Percentiles rank a stretch among this genome's conserved stretches.
Conservation (phyloP, 92 coral and sea anemone genomes). For the Paramuricea clavata region DNA sequence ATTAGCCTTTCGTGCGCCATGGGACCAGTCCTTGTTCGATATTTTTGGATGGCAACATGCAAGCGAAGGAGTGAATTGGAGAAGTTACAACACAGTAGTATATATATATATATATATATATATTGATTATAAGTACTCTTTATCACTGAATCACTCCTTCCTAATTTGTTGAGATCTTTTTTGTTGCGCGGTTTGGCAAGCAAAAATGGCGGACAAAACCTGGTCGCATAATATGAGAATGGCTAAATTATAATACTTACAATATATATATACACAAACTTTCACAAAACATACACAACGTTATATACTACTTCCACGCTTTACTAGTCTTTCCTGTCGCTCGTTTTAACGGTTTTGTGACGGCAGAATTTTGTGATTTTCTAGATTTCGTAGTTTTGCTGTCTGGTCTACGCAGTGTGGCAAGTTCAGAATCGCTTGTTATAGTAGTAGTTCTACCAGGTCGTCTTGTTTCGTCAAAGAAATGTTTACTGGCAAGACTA, state of each 20-base stretch:
- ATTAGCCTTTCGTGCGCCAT: too few species aligned
- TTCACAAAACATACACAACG: neutral
- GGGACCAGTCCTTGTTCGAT: too few species aligned
- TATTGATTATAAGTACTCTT: too few species aligned
- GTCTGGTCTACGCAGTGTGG: constrained; percentile 9
- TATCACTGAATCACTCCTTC: too few species aligned
- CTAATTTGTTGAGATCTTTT: too few species aligned
- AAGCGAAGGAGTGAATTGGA: too few species aligned
- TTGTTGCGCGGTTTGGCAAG: too few species aligned
- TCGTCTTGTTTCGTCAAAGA: neutral
- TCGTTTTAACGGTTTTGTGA: constrained; percentile 23
- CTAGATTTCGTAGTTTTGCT: neutral
- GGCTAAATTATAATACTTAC: neutral
- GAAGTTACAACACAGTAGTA: too few species aligned
- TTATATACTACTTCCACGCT: constrained; percentile 21
- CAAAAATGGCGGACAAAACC: too few species aligned
- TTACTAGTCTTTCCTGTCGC: constrained; percentile 19
- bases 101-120: too few species aligned
- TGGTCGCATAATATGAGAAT: too few species aligned
- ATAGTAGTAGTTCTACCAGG: constrained; percentile 13
- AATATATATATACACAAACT: neutral
- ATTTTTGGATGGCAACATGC: too few species aligned
- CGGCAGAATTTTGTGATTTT: neutral
- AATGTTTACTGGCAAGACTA: neutral
- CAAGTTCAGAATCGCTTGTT: constrained; percentile 22